Evolutionary conservation across 2,113 vertebrate species (phyloP).

Genomic region (Hippolais icterina): DNA sequence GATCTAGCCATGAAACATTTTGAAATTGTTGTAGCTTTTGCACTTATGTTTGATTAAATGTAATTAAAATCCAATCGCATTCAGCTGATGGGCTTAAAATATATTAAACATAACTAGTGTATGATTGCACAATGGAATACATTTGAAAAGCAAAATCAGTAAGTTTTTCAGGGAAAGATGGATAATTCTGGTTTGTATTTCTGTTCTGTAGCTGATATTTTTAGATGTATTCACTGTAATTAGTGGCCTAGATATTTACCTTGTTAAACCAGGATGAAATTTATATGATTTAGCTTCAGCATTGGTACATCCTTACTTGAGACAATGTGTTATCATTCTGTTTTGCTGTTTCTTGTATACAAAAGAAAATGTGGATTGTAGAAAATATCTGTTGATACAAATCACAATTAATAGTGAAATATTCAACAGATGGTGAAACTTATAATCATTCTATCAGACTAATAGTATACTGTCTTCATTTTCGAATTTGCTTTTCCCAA

Average conservation of each 20-base stretch:
- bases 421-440: conserved; percentile 78
- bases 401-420: conserved; percentile 76
- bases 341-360: conserved; percentile 19
- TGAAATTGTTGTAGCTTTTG: background rate
- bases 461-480: conserved; percentile 73
- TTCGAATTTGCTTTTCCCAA: conserved; percentile 74
- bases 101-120: background rate
- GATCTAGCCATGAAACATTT: background rate
- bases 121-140: background rate
- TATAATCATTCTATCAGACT: conserved; percentile 78
- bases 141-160: background rate
- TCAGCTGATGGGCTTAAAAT: background rate
- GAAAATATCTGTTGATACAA: conserved; percentile 64
- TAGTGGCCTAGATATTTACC: background rate
- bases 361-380: conserved; percentile 44
- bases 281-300: conserved; percentile 6
- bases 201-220: background rate
- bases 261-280: background rate
- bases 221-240: conserved; percentile 14
- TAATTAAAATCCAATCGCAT: background rate
- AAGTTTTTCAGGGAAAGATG: background rate
- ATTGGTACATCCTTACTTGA: background rate
- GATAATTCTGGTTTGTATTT: background rate
- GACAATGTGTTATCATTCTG: background rate
- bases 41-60: background rate